phyloP scores from a whole-genome alignment of 2,888 invertebrate genomes.

The Drosophila recens region DNA sequence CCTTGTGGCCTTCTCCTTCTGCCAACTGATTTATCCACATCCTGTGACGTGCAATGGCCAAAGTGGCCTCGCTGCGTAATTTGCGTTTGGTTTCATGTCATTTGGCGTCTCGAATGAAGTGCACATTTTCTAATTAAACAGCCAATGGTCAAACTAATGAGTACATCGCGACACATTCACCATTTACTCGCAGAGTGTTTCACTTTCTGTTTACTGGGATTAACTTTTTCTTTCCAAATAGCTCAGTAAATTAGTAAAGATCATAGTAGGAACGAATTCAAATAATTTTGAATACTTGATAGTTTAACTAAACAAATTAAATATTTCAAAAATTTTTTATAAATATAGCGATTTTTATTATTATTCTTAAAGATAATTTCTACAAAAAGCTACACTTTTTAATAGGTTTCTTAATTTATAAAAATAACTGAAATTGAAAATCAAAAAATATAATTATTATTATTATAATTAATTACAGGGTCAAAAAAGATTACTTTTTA shows the following conservation, averaged over 20 bases:
- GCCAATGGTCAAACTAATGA: conserved; percentile 9
- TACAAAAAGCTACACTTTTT: too few relatives aligned
- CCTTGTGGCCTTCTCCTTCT: conserved; percentile 8
- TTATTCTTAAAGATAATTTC: too few relatives aligned
- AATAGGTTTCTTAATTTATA: too few relatives aligned
- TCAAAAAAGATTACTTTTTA: too few relatives aligned
- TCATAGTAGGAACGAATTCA: too few relatives aligned
- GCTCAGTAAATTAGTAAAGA: neutral
- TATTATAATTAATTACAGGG: too few relatives aligned
- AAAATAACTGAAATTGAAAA: too few relatives aligned
- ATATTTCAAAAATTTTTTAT: too few relatives aligned
- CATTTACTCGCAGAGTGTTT: neutral
- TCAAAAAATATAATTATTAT: too few relatives aligned
- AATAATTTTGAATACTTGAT: too few relatives aligned
- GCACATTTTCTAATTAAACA: conserved; percentile 38
- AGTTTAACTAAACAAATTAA: too few relatives aligned
- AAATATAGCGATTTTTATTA: too few relatives aligned
- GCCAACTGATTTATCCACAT: conserved; percentile 36
- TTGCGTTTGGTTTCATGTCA: conserved; percentile 37
- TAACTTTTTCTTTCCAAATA: neutral
- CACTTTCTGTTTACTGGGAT: neutral
- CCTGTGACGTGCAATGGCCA: conserved; percentile 27
- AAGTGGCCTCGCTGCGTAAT: conserved; percentile 27
- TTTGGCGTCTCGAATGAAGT: conserved; percentile 14
- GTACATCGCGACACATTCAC: neutral